Evolutionary conservation across 2,797 vertebrate species (phyloP), one percentile per base, ranked within the genome.

Genomic region (Syngnathus acus): DNA sequence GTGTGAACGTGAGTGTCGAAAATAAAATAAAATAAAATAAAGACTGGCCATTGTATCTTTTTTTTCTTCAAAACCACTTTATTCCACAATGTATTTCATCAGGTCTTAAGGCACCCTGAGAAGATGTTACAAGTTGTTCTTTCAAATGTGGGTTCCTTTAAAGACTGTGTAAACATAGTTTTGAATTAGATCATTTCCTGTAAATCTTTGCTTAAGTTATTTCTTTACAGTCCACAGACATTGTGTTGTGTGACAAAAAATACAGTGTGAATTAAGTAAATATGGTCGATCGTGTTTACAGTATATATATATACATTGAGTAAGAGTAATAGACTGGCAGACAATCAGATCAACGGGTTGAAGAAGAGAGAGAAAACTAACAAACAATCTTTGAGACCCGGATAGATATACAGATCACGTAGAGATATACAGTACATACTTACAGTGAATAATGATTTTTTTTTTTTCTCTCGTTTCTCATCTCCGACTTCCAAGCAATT

Each of bases 21-120:
- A 32, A 32, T 32, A 32, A 32, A 32, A 32, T 32, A 32, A 32
- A 32, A 32, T 32, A 32, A 32, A 32, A 32, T 32, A 32, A 32
- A 32, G 26, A 32, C 32, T 32, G 32, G 53, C 53, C 6, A 16
- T 9, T 26, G 5, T 48, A 4, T 0, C 3, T 38, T 6, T 48
- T 65, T 83, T 88, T 88, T 88, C 79, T 94, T 92, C 92, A 90
- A 93, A 93, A 93, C 91, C 89, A 91, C 91, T 88, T 93, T 92
- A 93, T 93, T 93, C 86, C 89, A 90, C 83, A 88, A 87, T 86
- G 89, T 82, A 87, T 87, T 88, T 90, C 84, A 87, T 93, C 89
- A 92, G 92, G 90, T 86, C 88, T 93, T 92, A 93, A 94, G 92
- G 92, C 92, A 92, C 93, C 90, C 88, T 83, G 84, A 88, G 83